Percentiles rank a stretch among this genome's conserved stretches.
These are phyloP conservation scores for Sycobia sp. DNA, from an alignment of 1,140 invertebrate species.

Conservation along the genomic window DNA sequence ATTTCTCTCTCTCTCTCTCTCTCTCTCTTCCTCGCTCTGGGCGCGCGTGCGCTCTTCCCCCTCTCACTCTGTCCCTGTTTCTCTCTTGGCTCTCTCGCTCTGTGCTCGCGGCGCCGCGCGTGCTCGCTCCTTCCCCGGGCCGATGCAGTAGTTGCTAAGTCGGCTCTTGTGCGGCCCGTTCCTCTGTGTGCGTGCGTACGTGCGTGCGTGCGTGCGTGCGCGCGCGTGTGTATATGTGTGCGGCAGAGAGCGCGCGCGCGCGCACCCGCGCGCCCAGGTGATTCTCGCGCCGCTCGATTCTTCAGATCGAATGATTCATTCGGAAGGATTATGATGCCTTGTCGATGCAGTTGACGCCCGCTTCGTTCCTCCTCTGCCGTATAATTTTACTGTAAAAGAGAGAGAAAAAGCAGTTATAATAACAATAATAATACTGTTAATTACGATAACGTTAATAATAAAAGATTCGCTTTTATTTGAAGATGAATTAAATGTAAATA, in stretches of 20 bases:
- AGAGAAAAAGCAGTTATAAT: slow-evolving; percentile 26
- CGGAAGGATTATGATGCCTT: slow-evolving; percentile 20
- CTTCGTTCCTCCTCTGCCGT: slow-evolving; percentile 17
- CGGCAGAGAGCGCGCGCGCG: background rate
- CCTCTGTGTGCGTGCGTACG: no score
- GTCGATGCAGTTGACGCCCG: slow-evolving; percentile 17
- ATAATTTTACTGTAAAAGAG: slow-evolving; percentile 16
- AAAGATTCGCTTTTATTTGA: slow-evolving; percentile 13
- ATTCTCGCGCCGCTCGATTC: slow-evolving; percentile 10
- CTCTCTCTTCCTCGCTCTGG: background rate
- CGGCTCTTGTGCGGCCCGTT: no score
- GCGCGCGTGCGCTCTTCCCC: no score
- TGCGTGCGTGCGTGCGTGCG: no score
- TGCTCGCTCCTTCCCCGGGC: no score
- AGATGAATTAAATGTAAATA: slow-evolving; percentile 20
- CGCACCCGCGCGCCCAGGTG: background rate
- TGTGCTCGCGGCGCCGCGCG: no score
- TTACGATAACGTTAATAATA: no score
- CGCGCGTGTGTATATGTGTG: no score
- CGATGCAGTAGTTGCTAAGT: no score
- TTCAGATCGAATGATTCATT: slow-evolving; percentile 30
- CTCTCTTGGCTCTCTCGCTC: no score
- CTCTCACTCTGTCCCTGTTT: background rate
- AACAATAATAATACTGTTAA: no score
- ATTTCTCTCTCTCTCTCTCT: slow-evolving; percentile 3